Evolutionary conservation across 2,888 invertebrate species (phyloP).

Genomic region (Drosophila vallismaia): DNA sequence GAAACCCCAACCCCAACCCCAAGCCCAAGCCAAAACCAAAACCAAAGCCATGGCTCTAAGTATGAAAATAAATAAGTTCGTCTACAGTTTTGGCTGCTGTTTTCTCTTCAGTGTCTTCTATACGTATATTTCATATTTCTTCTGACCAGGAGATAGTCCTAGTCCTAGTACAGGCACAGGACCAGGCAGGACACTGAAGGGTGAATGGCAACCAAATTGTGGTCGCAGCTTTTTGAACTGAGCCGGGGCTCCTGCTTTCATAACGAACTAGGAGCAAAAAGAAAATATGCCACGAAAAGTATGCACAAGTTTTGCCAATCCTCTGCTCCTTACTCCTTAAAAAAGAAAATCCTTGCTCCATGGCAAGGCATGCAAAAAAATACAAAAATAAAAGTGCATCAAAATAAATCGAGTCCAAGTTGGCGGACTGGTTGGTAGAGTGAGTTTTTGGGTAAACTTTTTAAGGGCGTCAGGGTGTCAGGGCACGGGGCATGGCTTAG

Average conservation of each 20-base stretch:
- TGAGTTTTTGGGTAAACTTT: neutral
- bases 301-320: slow-evolving; percentile 45
- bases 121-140: slow-evolving; percentile 1
- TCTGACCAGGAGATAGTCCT: slow-evolving; percentile 47
- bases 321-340: neutral
- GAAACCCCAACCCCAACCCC: neutral
- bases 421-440: slow-evolving; percentile 5
- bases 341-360: slow-evolving; percentile 8
- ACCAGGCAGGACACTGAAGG: slow-evolving; percentile 23
- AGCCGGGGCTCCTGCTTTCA: slow-evolving; percentile 26
- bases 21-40: slow-evolving; percentile 4
- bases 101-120: slow-evolving; percentile 33
- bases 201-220: slow-evolving; percentile 41
- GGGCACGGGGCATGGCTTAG: neutral
- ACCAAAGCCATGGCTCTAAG: slow-evolving; percentile 48
- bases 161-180: neutral
- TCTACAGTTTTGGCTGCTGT: slow-evolving; percentile 29
- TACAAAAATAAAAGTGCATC: slow-evolving; percentile 45
- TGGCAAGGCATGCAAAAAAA: slow-evolving; percentile 9
- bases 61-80: slow-evolving; percentile 70
- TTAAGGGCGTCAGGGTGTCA: neutral
- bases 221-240: slow-evolving; percentile 40
- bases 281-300: slow-evolving; percentile 47
- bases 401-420: slow-evolving; percentile 46
- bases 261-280: slow-evolving; percentile 32